Percentiles rank a stretch among this genome's conserved stretches.
These are phyloP conservation scores for Bradypodion ventrale DNA, from an alignment of 2,797 vertebrate species.

Conservation along the genomic window DNA sequence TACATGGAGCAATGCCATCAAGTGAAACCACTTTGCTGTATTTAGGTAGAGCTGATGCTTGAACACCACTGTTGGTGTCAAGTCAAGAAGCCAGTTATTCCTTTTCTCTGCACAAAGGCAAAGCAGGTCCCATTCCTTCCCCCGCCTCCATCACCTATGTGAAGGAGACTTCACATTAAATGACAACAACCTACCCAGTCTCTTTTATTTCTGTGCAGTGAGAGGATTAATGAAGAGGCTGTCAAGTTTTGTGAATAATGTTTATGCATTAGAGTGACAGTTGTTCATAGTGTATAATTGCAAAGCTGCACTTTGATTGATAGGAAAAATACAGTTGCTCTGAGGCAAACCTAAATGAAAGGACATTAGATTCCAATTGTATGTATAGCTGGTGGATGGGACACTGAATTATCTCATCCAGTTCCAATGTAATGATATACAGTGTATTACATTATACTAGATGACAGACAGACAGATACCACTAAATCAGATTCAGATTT, in stretches of 20 bases:
- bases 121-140: neutral
- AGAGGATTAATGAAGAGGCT: conserved; percentile 18
- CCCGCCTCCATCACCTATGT: neutral
- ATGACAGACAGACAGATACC: too few relatives aligned
- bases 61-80: neutral
- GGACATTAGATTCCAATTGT: neutral
- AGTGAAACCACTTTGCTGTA: neutral
- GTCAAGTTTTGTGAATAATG: conserved; percentile 20
- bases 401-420: neutral
- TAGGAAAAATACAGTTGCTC: neutral
- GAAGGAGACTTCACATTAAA: conserved; percentile 24
- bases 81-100: neutral
- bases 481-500: too few relatives aligned
- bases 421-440: too few relatives aligned
- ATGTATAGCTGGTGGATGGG: neutral
- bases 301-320: conserved; percentile 22
- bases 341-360: neutral
- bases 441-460: too few relatives aligned
- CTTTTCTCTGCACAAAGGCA: neutral
- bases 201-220: conserved; percentile 10
- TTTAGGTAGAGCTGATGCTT: neutral
- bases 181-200: conserved; percentile 10
- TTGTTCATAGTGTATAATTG: conserved; percentile 18
- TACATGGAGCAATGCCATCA: neutral
- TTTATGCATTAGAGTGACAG: conserved; percentile 17